Percentiles rank a stretch among this genome's conserved stretches.
Conservation (phyloP, 53 echinoderm and acorn worm genomes). For the Apostichopus leukothele region DNA sequence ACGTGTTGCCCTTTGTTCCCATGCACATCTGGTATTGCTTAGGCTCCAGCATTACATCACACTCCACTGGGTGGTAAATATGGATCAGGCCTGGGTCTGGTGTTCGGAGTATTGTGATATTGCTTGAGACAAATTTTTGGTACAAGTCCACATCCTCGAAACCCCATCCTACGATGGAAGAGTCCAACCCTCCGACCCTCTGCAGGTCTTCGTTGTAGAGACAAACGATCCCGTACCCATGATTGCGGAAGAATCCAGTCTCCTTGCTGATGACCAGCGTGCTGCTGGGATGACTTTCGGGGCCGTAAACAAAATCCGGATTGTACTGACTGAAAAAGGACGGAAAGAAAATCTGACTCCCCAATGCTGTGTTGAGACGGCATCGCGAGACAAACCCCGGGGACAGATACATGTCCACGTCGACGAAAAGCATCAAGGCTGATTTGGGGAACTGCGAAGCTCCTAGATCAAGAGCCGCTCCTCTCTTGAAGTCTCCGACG, state of each 20-base stretch:
- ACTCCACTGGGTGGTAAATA: conserved; percentile 84
- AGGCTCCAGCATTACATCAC: conserved; percentile 75
- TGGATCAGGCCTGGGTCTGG: conserved; percentile 91
- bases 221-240: conserved; percentile 92
- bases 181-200: conserved; percentile 75
- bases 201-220: conserved; percentile 83
- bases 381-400: conserved; percentile 92
- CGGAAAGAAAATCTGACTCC: conserved; percentile 82
- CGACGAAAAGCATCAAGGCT: conserved; percentile 93
- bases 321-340: conserved; percentile 96
- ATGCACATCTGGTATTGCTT: conserved; percentile 96
- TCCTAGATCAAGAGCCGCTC: conserved; percentile 84
- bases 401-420: conserved; percentile 96
- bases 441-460: conserved; percentile 86
- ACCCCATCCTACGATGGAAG: conserved; percentile 93
- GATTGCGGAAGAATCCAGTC: conserved; percentile 88
- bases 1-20: conserved; percentile 80
- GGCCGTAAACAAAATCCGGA: conserved; percentile 82
- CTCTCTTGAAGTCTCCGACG: conserved; percentile 82
- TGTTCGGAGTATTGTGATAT: conserved; percentile 85
- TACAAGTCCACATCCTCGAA: conserved; percentile 98
- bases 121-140: conserved; percentile 94
- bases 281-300: conserved; percentile 64
- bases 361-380: conserved; percentile 75
- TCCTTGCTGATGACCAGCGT: conserved; percentile 88